These are phyloP conservation scores for Equus quagga DNA, from an alignment of 2,113 vertebrate species.

Conservation along the genomic window DNA sequence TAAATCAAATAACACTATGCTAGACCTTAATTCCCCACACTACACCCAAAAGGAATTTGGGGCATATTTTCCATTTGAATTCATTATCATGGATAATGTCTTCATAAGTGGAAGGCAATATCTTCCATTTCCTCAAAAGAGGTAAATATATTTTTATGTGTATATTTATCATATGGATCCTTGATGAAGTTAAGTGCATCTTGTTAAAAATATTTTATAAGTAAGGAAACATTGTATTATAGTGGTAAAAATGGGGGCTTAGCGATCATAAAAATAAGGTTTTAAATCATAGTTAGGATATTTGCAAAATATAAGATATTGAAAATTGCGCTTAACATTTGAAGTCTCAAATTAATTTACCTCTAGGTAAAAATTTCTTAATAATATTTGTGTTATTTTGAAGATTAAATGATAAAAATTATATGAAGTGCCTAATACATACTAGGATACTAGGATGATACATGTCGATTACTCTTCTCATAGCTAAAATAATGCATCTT, in stretches of 20 bases:
- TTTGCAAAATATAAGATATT: not conserved
- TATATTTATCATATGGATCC: not conserved
- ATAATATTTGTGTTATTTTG: not conserved
- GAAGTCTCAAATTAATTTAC: not conserved
- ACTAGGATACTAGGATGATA: not conserved
- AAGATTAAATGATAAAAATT: constrained; percentile 41
- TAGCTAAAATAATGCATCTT: not conserved
- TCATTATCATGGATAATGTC: not conserved
- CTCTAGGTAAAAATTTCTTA: not conserved
- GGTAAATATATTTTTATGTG: not conserved
- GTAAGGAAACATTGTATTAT: not conserved
- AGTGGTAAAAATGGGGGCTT: not conserved
- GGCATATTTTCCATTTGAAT: not conserved
- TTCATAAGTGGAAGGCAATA: not conserved
- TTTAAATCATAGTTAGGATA: not conserved
- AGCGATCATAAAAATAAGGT: not conserved
- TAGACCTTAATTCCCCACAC: not conserved
- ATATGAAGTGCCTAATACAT: not conserved
- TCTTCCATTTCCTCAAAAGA: not conserved
- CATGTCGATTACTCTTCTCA: not conserved
- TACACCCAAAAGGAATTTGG: not conserved
- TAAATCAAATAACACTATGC: not conserved
- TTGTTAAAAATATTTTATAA: not conserved
- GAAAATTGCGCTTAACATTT: not conserved
- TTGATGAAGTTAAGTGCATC: not conserved